These are phyloP conservation scores for Leptodactylus fallax DNA, from an alignment of 2,797 vertebrate genomes.

Conservation along the genomic window DNA sequence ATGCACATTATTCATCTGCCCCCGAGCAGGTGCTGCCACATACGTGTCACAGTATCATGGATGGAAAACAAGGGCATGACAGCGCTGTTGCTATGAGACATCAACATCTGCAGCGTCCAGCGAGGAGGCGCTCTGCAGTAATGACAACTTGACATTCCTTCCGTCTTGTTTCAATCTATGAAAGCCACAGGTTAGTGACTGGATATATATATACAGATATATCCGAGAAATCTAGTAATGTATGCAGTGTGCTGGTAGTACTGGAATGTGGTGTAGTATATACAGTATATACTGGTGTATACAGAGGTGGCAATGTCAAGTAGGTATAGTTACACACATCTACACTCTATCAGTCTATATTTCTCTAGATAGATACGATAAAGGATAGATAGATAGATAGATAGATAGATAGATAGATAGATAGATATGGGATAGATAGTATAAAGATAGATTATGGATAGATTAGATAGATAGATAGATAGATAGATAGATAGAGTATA, in stretches of 20 bases:
- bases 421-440: not conserved
- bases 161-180: not conserved
- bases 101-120: conserved; percentile 30
- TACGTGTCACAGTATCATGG: not conserved
- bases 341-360: not conserved
- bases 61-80: conserved; percentile 12
- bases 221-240: not conserved
- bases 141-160: conserved; percentile 39
- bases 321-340: not conserved
- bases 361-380: no score
- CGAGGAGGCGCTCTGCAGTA: conserved; percentile 17
- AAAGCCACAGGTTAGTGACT: conserved; percentile 35
- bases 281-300: not conserved
- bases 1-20: not conserved
- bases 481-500: conserved; percentile 4
- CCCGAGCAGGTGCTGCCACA: not conserved
- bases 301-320: not conserved
- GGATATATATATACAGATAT: no score
- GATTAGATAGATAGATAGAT: not conserved
- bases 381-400: not conserved
- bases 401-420: conserved; percentile 13
- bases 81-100: conserved; percentile 36
- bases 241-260: not conserved
- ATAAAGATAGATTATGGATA: conserved; percentile 12
- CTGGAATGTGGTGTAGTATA: not conserved